Evolutionary conservation across 2,113 vertebrate species (phyloP).

Genomic region (Propithecus coquereli): DNA sequence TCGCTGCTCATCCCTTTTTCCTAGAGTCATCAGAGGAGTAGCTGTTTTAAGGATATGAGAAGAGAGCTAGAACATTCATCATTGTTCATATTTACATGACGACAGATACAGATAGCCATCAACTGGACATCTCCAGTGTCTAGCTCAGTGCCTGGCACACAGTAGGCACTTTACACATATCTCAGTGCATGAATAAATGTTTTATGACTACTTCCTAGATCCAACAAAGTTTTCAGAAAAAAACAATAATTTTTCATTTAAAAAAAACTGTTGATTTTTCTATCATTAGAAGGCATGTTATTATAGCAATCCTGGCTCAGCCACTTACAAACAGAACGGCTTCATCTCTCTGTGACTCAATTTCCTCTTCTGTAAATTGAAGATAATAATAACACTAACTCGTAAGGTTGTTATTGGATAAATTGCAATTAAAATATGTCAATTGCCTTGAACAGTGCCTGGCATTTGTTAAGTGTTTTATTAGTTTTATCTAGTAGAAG

Average conservation of each 20-base stretch:
- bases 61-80: background rate
- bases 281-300: background rate
- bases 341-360: conserved; percentile 51
- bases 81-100: background rate
- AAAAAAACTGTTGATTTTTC: background rate
- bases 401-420: background rate
- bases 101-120: background rate
- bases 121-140: background rate
- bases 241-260: background rate
- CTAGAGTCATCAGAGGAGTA: background rate
- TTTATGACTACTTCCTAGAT: background rate
- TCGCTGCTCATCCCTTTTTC: background rate
- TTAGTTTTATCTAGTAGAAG: background rate
- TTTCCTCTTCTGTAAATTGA: conserved; percentile 39
- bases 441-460: background rate
- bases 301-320: background rate
- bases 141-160: background rate
- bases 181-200: background rate
- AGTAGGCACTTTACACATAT: background rate
- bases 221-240: background rate
- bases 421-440: background rate
- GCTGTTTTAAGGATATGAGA: background rate
- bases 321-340: background rate
- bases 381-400: conserved; percentile 26
- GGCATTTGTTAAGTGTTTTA: background rate